Evolutionary conservation across 2,888 invertebrate species (phyloP), one percentile per base, ranked within the genome.

Genomic region (Alsophila aescularia): DNA sequence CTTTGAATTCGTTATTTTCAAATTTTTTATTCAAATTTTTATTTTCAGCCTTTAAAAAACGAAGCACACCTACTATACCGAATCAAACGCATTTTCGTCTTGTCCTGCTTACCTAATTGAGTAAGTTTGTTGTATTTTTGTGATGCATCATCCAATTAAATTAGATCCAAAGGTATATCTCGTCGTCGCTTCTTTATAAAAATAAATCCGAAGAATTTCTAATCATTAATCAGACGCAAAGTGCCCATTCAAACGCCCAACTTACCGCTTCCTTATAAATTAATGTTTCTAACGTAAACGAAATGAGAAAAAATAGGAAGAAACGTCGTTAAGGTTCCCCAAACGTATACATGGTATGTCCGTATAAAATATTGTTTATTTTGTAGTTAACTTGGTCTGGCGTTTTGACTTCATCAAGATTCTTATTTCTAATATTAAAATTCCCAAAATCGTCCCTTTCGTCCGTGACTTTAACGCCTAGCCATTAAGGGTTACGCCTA

Each of bases 151-250:
- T 84, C 80, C 79, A 81, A 84, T 84, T 83, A 83, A 75, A 79
- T 62, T 61, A 53, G 60, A 66, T 64, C 52, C 54, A 68, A 64
- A 65, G 48, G 44, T 68, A 66, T 70, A 66, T 70, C 68, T 64
- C 71, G 56, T 71, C 52, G 59, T 41, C 58, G 12, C 64, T 16
- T 60, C 52, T 70, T 72, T 69, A 73, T 72, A 74, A 75, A 79
- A 78, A 73, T 71, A 76, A 71, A 72, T 72, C 64, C 50, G 51
- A 72, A 72, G 73, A 79, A 77, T 72, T 69, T 66, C 41, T 59
- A 59, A 68, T 75, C 83, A 86, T 87, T 84, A 85, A 87, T 87
- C 85, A 87, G 69, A 64, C 65, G 66, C 67, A 66, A 72, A 75
- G 68, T 74, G 70, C 72, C 71, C 66, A 73, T 77, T 74, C 64